These are phyloP conservation scores for Leptobrachium leishanense DNA, from an alignment of 2,113 vertebrate genomes.

Conservation along the genomic window DNA sequence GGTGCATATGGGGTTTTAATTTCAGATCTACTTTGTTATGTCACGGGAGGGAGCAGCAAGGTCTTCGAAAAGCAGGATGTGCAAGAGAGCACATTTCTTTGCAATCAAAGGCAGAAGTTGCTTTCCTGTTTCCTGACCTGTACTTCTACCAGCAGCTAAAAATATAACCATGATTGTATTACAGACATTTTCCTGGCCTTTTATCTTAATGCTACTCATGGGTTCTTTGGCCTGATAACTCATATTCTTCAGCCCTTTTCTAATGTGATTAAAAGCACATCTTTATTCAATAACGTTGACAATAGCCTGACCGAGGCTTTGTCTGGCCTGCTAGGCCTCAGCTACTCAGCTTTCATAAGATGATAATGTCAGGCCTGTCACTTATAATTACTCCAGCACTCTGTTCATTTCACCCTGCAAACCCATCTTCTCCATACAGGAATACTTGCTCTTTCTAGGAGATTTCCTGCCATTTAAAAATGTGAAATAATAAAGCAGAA, in stretches of 20 bases:
- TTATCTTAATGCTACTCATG: slow-evolving; percentile 42
- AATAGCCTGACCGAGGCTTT: slow-evolving; percentile 68
- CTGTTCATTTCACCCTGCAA: slow-evolving; percentile 58
- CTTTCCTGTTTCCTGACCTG: slow-evolving; percentile 59
- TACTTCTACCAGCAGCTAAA: slow-evolving; percentile 66
- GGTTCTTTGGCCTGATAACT: slow-evolving; percentile 40
- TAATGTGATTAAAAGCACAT: slow-evolving; percentile 47
- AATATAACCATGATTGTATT: slow-evolving; percentile 74
- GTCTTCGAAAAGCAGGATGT: slow-evolving; percentile 63
- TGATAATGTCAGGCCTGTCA: slow-evolving; percentile 70
- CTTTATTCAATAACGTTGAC: slow-evolving; percentile 60
- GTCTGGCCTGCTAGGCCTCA: slow-evolving; percentile 69
- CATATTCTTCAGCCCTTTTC: slow-evolving; percentile 46
- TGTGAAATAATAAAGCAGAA: slow-evolving; percentile 20
- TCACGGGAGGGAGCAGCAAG: slow-evolving; percentile 45
- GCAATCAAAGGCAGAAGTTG: slow-evolving; percentile 60
- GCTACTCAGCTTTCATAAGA: slow-evolving; percentile 66
- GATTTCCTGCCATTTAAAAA: slow-evolving; percentile 22
- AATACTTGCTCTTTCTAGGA: slow-evolving; percentile 32
- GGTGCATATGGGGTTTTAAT: too few relatives aligned
- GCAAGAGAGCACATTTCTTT: slow-evolving; percentile 66
- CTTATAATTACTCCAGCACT: slow-evolving; percentile 68
- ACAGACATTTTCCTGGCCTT: slow-evolving; percentile 69
- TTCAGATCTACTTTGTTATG: neutral
- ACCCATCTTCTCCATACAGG: slow-evolving; percentile 11